These are phyloP conservation scores for Alauda arvensis DNA, from an alignment of 2,797 vertebrate species.

Conservation along the genomic window DNA sequence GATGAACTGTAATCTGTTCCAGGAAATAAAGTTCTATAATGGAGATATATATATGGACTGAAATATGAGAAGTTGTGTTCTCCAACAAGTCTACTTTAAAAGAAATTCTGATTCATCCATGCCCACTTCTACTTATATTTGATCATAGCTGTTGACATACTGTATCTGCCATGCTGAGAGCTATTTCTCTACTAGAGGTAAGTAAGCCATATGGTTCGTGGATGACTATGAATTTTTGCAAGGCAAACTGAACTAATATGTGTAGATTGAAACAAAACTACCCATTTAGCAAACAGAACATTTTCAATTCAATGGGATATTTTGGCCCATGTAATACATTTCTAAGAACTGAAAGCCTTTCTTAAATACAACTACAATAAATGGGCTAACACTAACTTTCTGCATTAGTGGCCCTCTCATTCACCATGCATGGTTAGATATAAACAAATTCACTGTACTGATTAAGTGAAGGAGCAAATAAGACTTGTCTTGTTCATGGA, in stretches of 20 bases:
- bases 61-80: conserved; percentile 28
- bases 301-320: not conserved
- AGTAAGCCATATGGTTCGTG: conserved; percentile 42
- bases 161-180: conserved; percentile 27
- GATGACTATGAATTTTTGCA: conserved; percentile 47
- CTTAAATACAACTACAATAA: not conserved
- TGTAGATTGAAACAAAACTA: conserved; percentile 16
- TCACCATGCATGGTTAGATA: not conserved
- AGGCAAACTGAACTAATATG: conserved; percentile 22
- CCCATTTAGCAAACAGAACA: not conserved
- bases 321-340: not conserved
- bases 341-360: not conserved
- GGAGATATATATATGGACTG: conserved; percentile 13
- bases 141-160: conserved; percentile 47
- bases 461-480: conserved; percentile 26
- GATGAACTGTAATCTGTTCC: conserved; percentile 20
- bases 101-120: conserved; percentile 49
- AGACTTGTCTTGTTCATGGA: not conserved
- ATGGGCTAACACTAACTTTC: not conserved
- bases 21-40: conserved; percentile 13
- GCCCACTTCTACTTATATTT: conserved; percentile 50
- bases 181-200: conserved; percentile 45
- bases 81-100: conserved; percentile 13
- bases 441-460: not conserved
- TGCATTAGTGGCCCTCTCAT: not conserved